Evolutionary conservation across 1,140 invertebrate species (phyloP).

Genomic region (Drosophila bipectinata): DNA sequence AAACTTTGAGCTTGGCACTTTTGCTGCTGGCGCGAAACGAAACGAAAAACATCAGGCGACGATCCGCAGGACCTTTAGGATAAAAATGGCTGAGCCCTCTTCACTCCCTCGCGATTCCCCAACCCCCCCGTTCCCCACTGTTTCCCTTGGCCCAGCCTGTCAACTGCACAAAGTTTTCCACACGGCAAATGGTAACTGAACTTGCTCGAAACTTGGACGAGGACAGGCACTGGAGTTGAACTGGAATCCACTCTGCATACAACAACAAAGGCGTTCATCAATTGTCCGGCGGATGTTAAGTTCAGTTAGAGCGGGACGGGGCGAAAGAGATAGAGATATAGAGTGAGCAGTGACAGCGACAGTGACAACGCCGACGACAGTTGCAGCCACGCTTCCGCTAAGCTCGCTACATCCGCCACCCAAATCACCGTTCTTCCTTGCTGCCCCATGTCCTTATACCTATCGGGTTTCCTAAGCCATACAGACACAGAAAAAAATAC

Average conservation of each 20-base stretch:
- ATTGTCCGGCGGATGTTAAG: constrained; percentile 78
- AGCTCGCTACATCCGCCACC: constrained; percentile 54
- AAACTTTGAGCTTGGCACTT: constrained; percentile 75
- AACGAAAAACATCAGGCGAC: constrained; percentile 71
- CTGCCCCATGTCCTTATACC: not conserved
- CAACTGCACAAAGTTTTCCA: constrained; percentile 74
- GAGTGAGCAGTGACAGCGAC: constrained; percentile 37
- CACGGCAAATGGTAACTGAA: constrained; percentile 73
- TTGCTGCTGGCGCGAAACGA: constrained; percentile 69
- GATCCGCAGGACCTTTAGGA: constrained; percentile 64
- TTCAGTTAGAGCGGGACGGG: constrained; percentile 41
- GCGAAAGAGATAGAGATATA: constrained; percentile 10
- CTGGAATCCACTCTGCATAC: constrained; percentile 55
- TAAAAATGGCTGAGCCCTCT: constrained; percentile 22
- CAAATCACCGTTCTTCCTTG: constrained; percentile 10
- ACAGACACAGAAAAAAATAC: not conserved
- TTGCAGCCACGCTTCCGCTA: constrained; percentile 55
- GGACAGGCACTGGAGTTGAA: constrained; percentile 40
- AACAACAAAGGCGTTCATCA: constrained; percentile 76
- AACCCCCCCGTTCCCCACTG: not conserved
- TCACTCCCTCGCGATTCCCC: not conserved
- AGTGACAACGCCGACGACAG: constrained; percentile 47
- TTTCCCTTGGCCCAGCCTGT: constrained; percentile 18
- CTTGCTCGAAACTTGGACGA: constrained; percentile 61
- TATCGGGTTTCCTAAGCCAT: not conserved